Percentiles rank a stretch among this genome's conserved stretches.
These are phyloP conservation scores for Busseola fusca DNA, from an alignment of 2,888 invertebrate genomes.

Conservation along the genomic window DNA sequence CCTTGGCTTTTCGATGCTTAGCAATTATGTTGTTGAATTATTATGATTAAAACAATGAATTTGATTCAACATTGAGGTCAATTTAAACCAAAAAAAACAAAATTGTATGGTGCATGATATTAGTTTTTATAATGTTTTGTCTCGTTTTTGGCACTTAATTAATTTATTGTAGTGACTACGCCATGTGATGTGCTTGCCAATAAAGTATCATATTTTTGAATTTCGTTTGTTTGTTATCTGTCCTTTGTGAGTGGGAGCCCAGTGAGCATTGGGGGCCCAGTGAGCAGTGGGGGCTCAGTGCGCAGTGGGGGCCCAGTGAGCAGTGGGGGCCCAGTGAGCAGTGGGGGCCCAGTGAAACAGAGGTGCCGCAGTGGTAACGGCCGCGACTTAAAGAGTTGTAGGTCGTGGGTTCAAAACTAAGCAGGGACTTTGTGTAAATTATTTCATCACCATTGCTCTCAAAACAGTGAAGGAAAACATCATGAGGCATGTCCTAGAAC, in stretches of 20 bases:
- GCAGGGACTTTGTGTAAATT: too few species aligned
- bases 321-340: too few species aligned
- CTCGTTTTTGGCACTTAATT: not conserved
- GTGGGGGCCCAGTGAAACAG: too few species aligned
- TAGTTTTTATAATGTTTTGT: constrained; percentile 6
- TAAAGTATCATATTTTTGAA: constrained; percentile 12
- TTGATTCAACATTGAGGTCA: not conserved
- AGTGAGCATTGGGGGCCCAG: too few species aligned
- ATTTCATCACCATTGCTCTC: too few species aligned
- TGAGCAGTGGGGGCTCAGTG: too few species aligned
- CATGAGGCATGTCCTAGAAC: too few species aligned
- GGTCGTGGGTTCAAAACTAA: too few species aligned
- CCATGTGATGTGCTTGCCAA: constrained; percentile 15
- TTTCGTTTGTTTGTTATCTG: not conserved
- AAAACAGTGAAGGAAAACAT: too few species aligned
- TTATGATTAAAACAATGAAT: not conserved
- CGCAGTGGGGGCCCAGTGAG: too few species aligned
- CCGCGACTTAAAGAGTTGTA: too few species aligned
- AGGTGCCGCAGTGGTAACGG: too few species aligned
- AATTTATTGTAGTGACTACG: constrained; percentile 3
- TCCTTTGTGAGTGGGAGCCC: not conserved
- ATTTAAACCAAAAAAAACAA: not conserved
- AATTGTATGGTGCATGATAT: not conserved
- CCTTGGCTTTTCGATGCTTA: not conserved
- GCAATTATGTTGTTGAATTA: not conserved